Evolutionary conservation across 2,797 vertebrate genomes (phyloP).

Genomic region (Discoglossus pictus): DNA sequence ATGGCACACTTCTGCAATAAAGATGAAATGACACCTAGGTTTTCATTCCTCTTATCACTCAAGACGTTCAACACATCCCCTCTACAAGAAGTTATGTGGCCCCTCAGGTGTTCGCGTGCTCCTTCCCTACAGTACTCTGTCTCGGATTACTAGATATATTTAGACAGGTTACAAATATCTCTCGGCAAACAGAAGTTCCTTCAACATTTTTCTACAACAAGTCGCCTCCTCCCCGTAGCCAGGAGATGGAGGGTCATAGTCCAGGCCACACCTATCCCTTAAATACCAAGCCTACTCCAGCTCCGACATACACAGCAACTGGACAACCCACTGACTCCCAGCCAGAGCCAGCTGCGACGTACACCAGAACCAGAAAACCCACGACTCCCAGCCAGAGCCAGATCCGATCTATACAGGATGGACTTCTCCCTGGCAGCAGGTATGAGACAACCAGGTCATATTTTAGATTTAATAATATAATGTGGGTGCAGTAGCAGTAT

Average conservation of each 20-base stretch:
- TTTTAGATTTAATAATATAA: no score
- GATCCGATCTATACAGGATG: constrained; percentile 5
- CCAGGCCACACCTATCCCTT: constrained; percentile 26
- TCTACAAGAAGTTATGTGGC: no score
- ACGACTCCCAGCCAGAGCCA: neutral
- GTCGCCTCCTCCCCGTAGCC: constrained; percentile 9
- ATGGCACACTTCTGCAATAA: no score
- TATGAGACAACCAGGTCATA: neutral
- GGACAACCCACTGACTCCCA: neutral
- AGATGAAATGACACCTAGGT: no score
- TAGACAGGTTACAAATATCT: constrained; percentile 1
- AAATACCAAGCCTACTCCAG: neutral
- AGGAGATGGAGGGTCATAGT: constrained; percentile 5
- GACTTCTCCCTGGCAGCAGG: constrained; percentile 51
- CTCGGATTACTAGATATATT: constrained; percentile 32
- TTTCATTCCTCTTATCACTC: no score
- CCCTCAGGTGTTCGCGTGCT: no score
- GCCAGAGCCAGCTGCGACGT: neutral
- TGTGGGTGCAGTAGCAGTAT: no score
- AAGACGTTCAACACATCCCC: no score
- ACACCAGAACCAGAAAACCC: no score
- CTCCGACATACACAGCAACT: no score
- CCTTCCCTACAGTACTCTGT: no score
- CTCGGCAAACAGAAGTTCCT: neutral
- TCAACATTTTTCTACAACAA: neutral